Base-by-base conservation (phyloP, 2,113 vertebrate genomes). In the Percina caprodes region DNA sequence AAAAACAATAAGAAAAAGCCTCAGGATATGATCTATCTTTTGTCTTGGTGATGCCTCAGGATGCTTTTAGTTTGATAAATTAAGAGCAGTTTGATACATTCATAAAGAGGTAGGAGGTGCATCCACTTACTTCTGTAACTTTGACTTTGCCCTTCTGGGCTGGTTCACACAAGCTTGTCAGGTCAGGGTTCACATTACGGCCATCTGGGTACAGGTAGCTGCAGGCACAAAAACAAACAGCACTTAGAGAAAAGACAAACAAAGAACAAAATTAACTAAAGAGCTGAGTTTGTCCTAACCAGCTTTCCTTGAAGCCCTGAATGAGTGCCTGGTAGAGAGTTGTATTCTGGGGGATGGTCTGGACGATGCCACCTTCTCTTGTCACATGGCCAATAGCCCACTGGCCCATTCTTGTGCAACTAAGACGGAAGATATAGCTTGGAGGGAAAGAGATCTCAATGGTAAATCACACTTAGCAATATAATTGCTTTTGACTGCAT, bases 311-410 rank as follows among this genome's bases (percentile, higher is more conserved):
- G 56, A 94, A 94, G 69, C 97, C 97, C 51, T 96, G 90, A 61
- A 95, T 91, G 24, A 98, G 95, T 0, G 94, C 95, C 82, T 95
- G 88, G 89, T 89, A 95, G 21, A 98, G 92, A 7, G 97, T 95
- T 26, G 74, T 94, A 55, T 96, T 94, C 76, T 94, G 87, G 9
- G 95, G 94, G 54, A 97, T 97, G 69, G 95, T 97, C 89, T 97
- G 97, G 23, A 97, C 48, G 69, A 97, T 94, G 80, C 46, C 82
- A 10, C 96, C 94, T 0, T 94, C 91, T 0, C 51, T 9, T 11
- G 92, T 96, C 87, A 97, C 96, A 0, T 96, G 95, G 2, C 96
- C 97, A 3, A 98, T 96, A 3, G 97, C 97, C 97, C 97, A 98
- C 71, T 96, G 95, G 1, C 97, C 97, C 90, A 96, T 94, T 83